Evolutionary conservation across 2,888 invertebrate genomes (phyloP), one percentile per base, ranked within the genome.

Genomic region (Lycaena phlaeas): DNA sequence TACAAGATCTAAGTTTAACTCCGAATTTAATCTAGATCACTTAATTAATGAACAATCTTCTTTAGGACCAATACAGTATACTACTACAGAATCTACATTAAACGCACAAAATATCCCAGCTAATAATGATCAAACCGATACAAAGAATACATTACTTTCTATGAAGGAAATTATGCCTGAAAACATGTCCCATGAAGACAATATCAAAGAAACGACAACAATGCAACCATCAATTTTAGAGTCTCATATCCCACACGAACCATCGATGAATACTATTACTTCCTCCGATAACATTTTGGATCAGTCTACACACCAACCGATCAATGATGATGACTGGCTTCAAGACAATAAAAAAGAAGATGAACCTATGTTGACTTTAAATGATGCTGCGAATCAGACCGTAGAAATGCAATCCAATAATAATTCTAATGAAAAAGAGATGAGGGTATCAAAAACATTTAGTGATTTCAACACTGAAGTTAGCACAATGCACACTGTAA

Each of bases 301-400:
- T 18, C 36, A 9, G 36, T 29, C n/a, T 12, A 22, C n/a, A 28
- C 12, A 10, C 2, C 56, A 56, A 46, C 45, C 51, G 0, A 54
- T 59, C 4, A 64, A 63, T 36, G 64, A 64, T 30, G 60, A 48
- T 44, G 72, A 72, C 36, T 75, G 73, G 74, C 58, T 76, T 28
- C 64, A 70, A 53, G 46, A 57, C 41, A 43, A 46, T 42, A 44
- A 53, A 45, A 44, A 46, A 42, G 40, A 49, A 41, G n/a, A n/a
- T n/a, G n/a, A n/a, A 17, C 41, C 10, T 41, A 44, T 39, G 7
- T 42, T 14, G 14, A 36, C 31, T 2, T 22, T 38, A 31, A 43
- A 22, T 5, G 28, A 27, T 38, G 39, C n/a, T n/a, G n/a, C n/a
- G n/a, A n/a, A n/a, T n/a, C 38, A 9, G 25, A 38, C 9, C 26